Conservation (phyloP, 2,888 invertebrate genomes). For the Melinopterus prodromus region DNA sequence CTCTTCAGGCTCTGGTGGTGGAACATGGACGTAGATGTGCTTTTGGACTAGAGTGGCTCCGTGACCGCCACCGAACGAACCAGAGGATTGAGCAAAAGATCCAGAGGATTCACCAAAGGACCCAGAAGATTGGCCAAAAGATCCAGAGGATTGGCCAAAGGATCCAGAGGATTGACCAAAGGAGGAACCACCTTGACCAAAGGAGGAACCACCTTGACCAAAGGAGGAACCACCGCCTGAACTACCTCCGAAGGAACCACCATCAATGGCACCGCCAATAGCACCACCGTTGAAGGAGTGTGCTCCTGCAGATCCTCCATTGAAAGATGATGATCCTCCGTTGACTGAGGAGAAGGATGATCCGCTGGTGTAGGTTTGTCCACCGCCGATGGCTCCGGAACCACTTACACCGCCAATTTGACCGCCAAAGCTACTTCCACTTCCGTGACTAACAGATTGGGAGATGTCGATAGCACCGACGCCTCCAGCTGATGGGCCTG, state of each 20-base stretch:
- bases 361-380: slow-evolving; percentile 34
- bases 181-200: slow-evolving; percentile 46
- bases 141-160: slow-evolving; percentile 50
- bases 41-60: slow-evolving; percentile 73
- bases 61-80: slow-evolving; percentile 50
- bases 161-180: slow-evolving; percentile 48
- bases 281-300: slow-evolving; percentile 38
- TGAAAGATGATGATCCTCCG: slow-evolving; percentile 10
- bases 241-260: slow-evolving; percentile 49
- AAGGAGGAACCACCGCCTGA: slow-evolving; percentile 46
- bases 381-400: slow-evolving; percentile 31
- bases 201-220: slow-evolving; percentile 21
- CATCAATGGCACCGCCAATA: slow-evolving; percentile 47
- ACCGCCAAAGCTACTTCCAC: slow-evolving; percentile 33
- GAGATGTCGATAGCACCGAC: slow-evolving; percentile 50
- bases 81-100: slow-evolving; percentile 50
- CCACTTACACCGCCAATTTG: slow-evolving; percentile 39
- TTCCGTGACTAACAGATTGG: slow-evolving; percentile 39
- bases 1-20: slow-evolving; percentile 84
- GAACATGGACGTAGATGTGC: slow-evolving; percentile 88
- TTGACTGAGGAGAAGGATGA: slow-evolving; percentile 23
- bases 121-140: slow-evolving; percentile 51
- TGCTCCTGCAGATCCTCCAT: slow-evolving; percentile 33
- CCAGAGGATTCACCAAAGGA: slow-evolving; percentile 50
- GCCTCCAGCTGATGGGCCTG: slow-evolving; percentile 37